Base-by-base conservation (phyloP, 2,113 vertebrate species). In the Spheniscus mendiculus region DNA sequence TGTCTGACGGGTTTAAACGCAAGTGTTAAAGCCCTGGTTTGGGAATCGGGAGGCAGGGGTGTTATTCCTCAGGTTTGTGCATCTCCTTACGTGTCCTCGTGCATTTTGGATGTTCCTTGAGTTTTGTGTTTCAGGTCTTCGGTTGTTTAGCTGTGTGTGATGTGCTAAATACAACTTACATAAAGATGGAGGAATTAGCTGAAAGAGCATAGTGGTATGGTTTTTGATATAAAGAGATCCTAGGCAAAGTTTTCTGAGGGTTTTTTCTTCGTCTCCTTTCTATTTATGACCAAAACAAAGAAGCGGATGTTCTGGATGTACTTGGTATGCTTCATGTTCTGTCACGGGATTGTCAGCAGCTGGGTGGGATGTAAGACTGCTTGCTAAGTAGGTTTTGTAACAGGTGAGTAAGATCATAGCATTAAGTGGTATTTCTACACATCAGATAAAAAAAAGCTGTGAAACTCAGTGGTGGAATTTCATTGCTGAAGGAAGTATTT, bases 51-150 rank as follows among this genome's bases (percentile, higher is more conserved):
- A 74, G 36, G 19, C 9, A 23, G 36, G 49, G 47, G 44, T 82
- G 40, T 7, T 34, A 53, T 15, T 73, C 27, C 65, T 80, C 58
- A 36, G 15, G 52, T 36, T 34, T 78, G 32, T 23, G n/a, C 10
- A 1, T 1, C 30, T 77, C 27, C 42, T 74, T 25, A 9, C 0
- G 0, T 14, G 30, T 74, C 32, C 56, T 79, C 0, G 0, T 30
- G 47, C 29, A 22, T 67, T 69, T 52, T 2, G 0, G 27, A 2
- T 3, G 16, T 47, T 73, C 70, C 26, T 62, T n/a, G 38, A 71
- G 63, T 27, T 79, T 44, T 56, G 50, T 77, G 20, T 49, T 88
- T 55, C 53, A 29, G n/a, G 14, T 55, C 76, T 70, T 72, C 34
- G n/a, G 81, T 21, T 32, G 22, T 40, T 91, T 4, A 42, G 63